These are phyloP conservation scores for Kryptolebias ocellatus DNA, from an alignment of 2,797 vertebrate genomes.

Conservation along the genomic window DNA sequence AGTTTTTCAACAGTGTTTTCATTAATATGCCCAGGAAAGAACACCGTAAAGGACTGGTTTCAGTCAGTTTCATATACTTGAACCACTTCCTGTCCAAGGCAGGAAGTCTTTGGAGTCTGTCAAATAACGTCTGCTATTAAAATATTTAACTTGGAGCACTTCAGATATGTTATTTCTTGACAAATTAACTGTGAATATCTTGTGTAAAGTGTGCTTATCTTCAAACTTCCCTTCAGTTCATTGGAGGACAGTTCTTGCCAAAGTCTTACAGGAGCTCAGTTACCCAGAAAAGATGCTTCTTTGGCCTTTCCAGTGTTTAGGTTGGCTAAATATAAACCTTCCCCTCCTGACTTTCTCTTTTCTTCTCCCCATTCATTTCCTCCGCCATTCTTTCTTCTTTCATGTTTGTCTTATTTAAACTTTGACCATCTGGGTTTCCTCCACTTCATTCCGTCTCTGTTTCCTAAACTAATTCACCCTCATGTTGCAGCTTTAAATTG, in stretches of 20 bases:
- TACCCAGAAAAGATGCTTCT: conserved; percentile 18
- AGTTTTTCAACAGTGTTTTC: too few species aligned
- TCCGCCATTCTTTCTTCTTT: conserved; percentile 32
- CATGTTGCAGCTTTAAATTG: background rate
- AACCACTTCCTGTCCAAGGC: background rate
- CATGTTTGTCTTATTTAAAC: conserved; percentile 30
- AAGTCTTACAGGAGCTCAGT: conserved; percentile 12
- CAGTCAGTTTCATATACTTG: background rate
- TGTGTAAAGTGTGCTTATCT: background rate
- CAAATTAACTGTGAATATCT: background rate
- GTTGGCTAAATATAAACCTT: conserved; percentile 37
- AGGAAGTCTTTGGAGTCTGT: background rate
- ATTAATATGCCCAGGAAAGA: background rate
- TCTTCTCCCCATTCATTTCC: conserved; percentile 32
- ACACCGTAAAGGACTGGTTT: background rate
- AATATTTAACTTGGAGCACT: background rate
- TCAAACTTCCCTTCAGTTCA: conserved; percentile 2
- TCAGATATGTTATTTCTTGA: background rate
- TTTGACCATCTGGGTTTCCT: conserved; percentile 11
- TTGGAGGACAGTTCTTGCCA: conserved; percentile 1
- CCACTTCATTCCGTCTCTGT: conserved; percentile 7
- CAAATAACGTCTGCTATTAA: background rate
- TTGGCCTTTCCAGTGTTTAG: conserved; percentile 51
- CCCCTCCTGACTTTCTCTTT: conserved; percentile 5
- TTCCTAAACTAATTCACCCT: conserved; percentile 19